Base-by-base conservation (phyloP, 2,888 invertebrate species). In the Rhopalosiphum nymphaeae region DNA sequence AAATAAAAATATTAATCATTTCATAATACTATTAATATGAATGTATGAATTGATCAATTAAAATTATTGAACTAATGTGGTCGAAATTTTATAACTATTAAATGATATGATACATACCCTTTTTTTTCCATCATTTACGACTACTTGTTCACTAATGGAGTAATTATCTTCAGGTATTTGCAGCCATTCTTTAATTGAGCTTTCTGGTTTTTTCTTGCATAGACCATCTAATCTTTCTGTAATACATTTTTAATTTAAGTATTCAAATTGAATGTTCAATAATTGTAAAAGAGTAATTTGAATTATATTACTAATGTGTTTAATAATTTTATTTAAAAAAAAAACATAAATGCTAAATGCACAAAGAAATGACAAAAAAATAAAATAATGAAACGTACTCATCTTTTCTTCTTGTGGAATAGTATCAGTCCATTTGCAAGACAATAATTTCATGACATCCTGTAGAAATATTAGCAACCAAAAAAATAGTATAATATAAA, bases 201-300 rank as follows among this genome's bases (percentile, higher is more conserved):
- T 96, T 95, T 97, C 96, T 94, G 97, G 97, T 95, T 97, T 96
- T 95, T 97, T 97, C 96, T 97, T 98, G 96, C 96, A 97, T 95
- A 98, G 97, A 95, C 99, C 99, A 96, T 99, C 99, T 96, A 99
- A 97, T 95, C 98, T 98, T 95, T 99, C 99, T 99, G 97, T 49
- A 97, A 97, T 96, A 96, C 96, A 95, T 95, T 56, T 87, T 16
- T 78, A 25, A 49, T 90, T 61, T 49, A 78, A 53, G 42, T 84
- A 53, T n/a, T 42, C 13, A 21, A 42, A 78, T 44, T 44, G 11
- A 89, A 78, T 26, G 21, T 87, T 61, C 1, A 53, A 53, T 36
- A 78, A 88, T 87, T 78, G 21, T 16, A 88, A 42, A 53, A n/a
- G 36, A 84, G 42, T 42, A 91, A 85, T 25, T 85, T 56, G 0